Base-by-base conservation (phyloP, 2,888 invertebrate species). In the Colletes collaris region DNA sequence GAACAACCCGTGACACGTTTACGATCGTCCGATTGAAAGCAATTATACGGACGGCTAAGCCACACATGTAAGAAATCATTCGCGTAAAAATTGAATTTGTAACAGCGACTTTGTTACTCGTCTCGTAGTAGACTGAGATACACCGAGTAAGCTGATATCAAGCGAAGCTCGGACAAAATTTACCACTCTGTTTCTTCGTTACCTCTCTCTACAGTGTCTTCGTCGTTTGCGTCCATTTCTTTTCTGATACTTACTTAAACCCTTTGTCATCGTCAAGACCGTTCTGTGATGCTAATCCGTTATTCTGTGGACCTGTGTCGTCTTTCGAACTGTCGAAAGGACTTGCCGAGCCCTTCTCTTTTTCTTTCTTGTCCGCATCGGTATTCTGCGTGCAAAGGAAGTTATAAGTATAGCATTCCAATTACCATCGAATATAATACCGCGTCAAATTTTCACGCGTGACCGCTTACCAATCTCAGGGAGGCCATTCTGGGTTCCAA, bases 201-300 rank as follows among this genome's bases (percentile, higher is more conserved):
- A 16, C 13, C 3, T 13, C 19, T 35, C 13, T 44, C 13, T 5
- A 5, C 8, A 16, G 11, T 4, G 7, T 10, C 49, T 62, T 49
- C n/a, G 49, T n/a, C 16, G 3, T 27, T 19, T 2, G 0, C 4
- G 11, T 27, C 3, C 4, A 11, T 37, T 10, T 37, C 27, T 11
- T 27, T 27, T 40, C 4, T 46, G 11, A 53, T 60, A 96, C 97
- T 96, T 93, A 97, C 97, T 97, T 97, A 93, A 97, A 97, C 87
- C 96, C 96, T 94, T 97, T 97, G 90, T 97, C 97, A 90, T 98
- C 98, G 89, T 97, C 97, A 87, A 97, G 94, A 85, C 96, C 96
- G 93, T 96, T 96, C 92, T 95, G 95, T 80, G 92, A 92, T 37
- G 94, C 93, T 82, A 95, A 93, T 66, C 94, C 94, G 86, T 94